phyloP scores from a whole-genome alignment of 2,888 invertebrate genomes.

The Macrophya alboannulata region DNA sequence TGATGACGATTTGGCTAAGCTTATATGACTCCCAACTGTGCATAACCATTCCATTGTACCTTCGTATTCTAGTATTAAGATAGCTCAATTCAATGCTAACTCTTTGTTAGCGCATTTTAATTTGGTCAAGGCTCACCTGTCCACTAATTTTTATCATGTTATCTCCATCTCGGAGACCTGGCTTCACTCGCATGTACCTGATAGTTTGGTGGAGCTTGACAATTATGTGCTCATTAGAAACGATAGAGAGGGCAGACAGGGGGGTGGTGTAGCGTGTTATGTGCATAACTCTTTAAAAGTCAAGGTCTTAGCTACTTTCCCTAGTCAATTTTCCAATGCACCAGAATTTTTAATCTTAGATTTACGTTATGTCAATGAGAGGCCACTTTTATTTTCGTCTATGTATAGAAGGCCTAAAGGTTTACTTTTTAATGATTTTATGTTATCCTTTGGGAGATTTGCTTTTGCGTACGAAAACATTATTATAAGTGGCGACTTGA shows the following conservation, averaged over 20 bases:
- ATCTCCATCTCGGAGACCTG: constrained; percentile 48
- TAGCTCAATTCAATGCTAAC: no score
- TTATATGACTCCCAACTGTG: no score
- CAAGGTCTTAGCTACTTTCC: background rate
- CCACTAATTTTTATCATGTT: no score
- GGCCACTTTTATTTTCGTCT: background rate
- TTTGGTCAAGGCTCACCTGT: no score
- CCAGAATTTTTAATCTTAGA: background rate
- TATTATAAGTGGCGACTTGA: background rate
- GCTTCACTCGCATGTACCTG: constrained; percentile 2
- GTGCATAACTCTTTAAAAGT: background rate
- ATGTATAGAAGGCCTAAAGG: background rate
- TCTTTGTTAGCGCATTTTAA: no score
- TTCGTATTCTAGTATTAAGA: no score
- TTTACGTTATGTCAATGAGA: background rate
- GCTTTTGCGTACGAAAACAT: background rate
- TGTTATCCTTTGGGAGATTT: background rate
- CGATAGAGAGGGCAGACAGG: background rate
- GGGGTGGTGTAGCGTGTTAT: background rate
- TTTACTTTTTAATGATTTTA: background rate
- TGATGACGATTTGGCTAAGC: no score
- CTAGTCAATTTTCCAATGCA: background rate
- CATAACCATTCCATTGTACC: no score
- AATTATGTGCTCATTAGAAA: background rate
- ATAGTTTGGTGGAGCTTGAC: background rate